A percentile compares a stretch with the other conserved stretches of the same genome.
phyloP scores from a whole-genome alignment of 2,888 invertebrate species.

The Lepidochrysops patricia region DNA sequence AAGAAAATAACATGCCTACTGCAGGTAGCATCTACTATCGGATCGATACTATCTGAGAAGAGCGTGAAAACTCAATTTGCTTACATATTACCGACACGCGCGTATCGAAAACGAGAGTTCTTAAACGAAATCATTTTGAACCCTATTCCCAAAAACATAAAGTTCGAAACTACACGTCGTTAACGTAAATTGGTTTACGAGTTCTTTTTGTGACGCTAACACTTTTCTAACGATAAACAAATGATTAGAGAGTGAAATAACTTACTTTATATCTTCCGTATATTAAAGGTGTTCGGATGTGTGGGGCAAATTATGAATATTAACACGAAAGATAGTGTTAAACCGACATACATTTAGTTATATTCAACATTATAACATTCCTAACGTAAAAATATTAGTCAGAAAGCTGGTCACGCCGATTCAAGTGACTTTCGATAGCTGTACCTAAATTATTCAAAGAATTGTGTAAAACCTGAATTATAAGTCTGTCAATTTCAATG shows the following conservation, averaged over 20 bases:
- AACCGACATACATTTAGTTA: no score
- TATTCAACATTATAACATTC: no score
- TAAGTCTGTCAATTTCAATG: no score
- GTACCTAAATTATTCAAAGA: no score
- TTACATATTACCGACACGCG: slow-evolving; percentile 26
- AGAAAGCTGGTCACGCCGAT: no score
- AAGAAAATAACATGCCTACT: not conserved
- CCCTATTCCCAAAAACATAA: not conserved
- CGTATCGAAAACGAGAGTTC: slow-evolving; percentile 21
- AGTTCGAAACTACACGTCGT: not conserved
- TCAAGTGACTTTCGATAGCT: no score
- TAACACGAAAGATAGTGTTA: no score
- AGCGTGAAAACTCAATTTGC: slow-evolving; percentile 16
- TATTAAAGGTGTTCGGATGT: not conserved
- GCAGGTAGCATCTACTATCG: not conserved
- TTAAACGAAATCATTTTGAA: not conserved
- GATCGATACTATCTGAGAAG: not conserved
- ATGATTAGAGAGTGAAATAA: slow-evolving; percentile 8
- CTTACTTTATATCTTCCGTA: slow-evolving; percentile 5
- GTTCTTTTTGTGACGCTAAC: slow-evolving; percentile 2
- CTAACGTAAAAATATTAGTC: no score
- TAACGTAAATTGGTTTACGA: not conserved
- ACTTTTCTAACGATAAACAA: slow-evolving; percentile 13
- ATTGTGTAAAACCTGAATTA: no score
- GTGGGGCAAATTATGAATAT: not conserved